Conservation (phyloP, 2,797 vertebrate species). For the Mionectes olivaceus region DNA sequence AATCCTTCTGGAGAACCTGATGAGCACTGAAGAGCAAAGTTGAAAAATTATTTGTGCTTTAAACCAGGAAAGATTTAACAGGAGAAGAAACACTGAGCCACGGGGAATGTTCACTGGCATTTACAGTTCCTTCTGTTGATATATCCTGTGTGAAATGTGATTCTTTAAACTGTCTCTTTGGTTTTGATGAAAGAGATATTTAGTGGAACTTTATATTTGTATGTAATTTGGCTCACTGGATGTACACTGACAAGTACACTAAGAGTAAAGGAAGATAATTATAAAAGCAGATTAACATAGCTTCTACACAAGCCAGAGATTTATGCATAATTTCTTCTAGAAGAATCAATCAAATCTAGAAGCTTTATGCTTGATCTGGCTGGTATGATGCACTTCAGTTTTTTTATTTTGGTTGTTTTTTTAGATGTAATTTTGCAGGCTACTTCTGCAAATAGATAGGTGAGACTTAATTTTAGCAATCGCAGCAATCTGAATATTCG, state of each 20-base stretch:
- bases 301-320: not conserved
- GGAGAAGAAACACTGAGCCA: not conserved
- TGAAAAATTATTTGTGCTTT: not conserved
- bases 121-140: not conserved
- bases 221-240: not conserved
- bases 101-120: rapidly evolving
- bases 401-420: not conserved
- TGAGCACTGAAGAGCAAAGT: rapidly evolving
- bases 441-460: not conserved
- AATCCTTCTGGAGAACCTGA: not conserved
- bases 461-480: not conserved
- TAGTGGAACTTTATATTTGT: not conserved
- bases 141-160: not conserved
- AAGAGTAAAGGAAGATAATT: not conserved
- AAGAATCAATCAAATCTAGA: no score
- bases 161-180: not conserved
- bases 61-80: not conserved
- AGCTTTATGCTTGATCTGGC: not conserved
- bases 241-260: not conserved
- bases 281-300: not conserved
- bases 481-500: not conserved
- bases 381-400: not conserved
- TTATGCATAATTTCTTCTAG: not conserved
- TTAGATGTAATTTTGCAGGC: not conserved
- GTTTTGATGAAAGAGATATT: not conserved